Conservation (phyloP, 2,888 invertebrate genomes). For the Graphium colonna region DNA sequence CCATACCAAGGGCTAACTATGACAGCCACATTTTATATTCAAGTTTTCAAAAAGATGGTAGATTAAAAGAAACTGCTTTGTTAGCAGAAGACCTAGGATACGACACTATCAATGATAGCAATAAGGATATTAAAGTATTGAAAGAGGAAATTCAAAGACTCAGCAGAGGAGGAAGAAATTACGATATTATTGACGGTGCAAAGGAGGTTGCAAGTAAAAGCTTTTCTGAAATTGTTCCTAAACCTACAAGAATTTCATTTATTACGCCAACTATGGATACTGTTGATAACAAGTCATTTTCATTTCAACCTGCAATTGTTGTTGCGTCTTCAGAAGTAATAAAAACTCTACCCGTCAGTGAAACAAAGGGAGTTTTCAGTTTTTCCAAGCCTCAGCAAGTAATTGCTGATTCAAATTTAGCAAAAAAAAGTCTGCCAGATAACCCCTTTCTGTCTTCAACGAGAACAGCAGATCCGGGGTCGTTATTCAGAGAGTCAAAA, state of each 20-base stretch:
- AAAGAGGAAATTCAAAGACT: constrained; percentile 57
- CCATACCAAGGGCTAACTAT: constrained; percentile 76
- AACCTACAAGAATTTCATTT: constrained; percentile 33
- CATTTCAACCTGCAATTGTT: constrained; percentile 65
- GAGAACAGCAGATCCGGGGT: not conserved
- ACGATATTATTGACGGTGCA: constrained; percentile 33
- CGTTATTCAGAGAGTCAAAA: constrained; percentile 36
- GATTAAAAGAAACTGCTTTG: constrained; percentile 77
- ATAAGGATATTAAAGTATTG: constrained; percentile 54
- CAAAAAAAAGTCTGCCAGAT: not conserved
- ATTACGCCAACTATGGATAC: constrained; percentile 26
- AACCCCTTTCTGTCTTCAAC: constrained; percentile 2
- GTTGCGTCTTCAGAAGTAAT: constrained; percentile 54
- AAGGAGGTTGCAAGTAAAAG: constrained; percentile 38
- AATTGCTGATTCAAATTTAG: constrained; percentile 27
- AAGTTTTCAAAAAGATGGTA: constrained; percentile 87
- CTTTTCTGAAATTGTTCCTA: constrained; percentile 43
- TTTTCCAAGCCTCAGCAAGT: constrained; percentile 64
- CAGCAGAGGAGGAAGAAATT: constrained; percentile 43
- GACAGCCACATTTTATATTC: constrained; percentile 81
- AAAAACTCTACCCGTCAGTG: constrained; percentile 53
- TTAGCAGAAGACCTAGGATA: constrained; percentile 75
- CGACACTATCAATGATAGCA: constrained; percentile 65
- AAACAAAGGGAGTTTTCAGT: constrained; percentile 50
- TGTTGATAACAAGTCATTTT: constrained; percentile 43